Base-by-base conservation (phyloP, 2,888 invertebrate genomes). In the Pyrrhosoma nymphula region DNA sequence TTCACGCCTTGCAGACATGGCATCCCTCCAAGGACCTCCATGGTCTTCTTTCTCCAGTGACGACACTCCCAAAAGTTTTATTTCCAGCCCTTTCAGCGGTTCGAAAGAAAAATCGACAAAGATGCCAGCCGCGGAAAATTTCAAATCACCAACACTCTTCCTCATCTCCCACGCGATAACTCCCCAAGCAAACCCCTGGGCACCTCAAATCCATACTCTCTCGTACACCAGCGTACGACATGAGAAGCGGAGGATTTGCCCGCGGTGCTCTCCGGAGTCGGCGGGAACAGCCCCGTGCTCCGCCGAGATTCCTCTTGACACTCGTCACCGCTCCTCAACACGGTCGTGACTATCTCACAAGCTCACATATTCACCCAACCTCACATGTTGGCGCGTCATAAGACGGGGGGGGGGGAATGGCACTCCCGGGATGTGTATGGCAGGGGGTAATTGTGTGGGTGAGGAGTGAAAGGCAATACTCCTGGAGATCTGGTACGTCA, bases 401-500 rank as follows among this genome's bases (percentile, higher is more conserved):
- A 82, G 82, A 82, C 82, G 82, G 82, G 82, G n/a, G n/a, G 82
- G 82, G 82, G 47, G 82, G 14, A 18, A 82, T 82, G 30, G 82
- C 18, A 16, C 14, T 82, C 69, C n/a, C 26, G 82, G 82, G 1
- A n/a, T 10, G 14, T 2, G 82, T 10, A 69, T 35, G 82, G 18
- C 69, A 35, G n/a, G 47, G 47, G 47, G 47, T 47, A 8, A 4
- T 2, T 47, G 47, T 18, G 30, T 35, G 35, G 16, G 82, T 4
- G 82, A 14, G 35, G 82, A 89, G 89, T 26, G 89, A 89, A 93
- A 93, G 93, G 69, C 93, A 93, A 93, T 93, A 69, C 93, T 93
- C 93, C 63, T 47, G 69, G 93, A 93, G 47, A 60, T 60, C 20
- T 35, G 47, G 47, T 23, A 60, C 91, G 63, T 23, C 35, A 93